These are phyloP conservation scores for Drosophila demipolita DNA, from an alignment of 2,888 invertebrate species.

Conservation along the genomic window DNA sequence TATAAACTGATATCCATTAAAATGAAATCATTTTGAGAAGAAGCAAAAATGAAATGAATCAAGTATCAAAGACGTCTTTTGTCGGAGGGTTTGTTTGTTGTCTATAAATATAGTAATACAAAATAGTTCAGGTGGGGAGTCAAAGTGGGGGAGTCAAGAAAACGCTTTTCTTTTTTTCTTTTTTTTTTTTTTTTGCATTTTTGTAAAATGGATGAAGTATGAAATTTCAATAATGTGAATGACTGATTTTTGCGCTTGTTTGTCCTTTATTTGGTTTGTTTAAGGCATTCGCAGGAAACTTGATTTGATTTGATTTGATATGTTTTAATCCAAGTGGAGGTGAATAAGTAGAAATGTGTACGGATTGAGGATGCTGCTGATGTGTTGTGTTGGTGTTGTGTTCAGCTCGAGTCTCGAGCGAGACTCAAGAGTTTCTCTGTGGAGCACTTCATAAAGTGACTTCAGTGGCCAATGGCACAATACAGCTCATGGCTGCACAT, in stretches of 20 bases:
- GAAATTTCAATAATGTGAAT: slow-evolving; percentile 42
- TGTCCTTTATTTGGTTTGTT: slow-evolving; percentile 19
- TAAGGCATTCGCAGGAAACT: slow-evolving; percentile 21
- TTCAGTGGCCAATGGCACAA: slow-evolving; percentile 36
- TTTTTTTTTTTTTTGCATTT: slow-evolving; percentile 24
- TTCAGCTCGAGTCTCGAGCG: not conserved
- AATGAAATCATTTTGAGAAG: not conserved
- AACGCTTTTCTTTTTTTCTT: too few species aligned
- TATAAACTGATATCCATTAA: not conserved
- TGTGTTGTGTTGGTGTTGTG: not conserved
- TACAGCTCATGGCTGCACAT: slow-evolving; percentile 58
- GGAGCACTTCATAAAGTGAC: slow-evolving; percentile 43
- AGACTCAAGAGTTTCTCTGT: slow-evolving; percentile 3
- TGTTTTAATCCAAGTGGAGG: not conserved
- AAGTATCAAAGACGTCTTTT: not conserved
- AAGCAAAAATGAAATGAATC: not conserved
- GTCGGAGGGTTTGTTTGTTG: not conserved
- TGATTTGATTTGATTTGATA: slow-evolving; percentile 37
- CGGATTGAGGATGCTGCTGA: not conserved
- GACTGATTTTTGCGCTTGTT: slow-evolving; percentile 27
- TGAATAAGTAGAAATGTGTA: not conserved
- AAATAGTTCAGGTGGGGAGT: not conserved
- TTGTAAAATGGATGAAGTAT: slow-evolving; percentile 24
- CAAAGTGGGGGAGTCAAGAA: too few species aligned
- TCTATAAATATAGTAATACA: not conserved